Percentiles rank a stretch among this genome's conserved stretches.
phyloP scores from a whole-genome alignment of 2,888 invertebrate species.

The Sesamia inferens region DNA sequence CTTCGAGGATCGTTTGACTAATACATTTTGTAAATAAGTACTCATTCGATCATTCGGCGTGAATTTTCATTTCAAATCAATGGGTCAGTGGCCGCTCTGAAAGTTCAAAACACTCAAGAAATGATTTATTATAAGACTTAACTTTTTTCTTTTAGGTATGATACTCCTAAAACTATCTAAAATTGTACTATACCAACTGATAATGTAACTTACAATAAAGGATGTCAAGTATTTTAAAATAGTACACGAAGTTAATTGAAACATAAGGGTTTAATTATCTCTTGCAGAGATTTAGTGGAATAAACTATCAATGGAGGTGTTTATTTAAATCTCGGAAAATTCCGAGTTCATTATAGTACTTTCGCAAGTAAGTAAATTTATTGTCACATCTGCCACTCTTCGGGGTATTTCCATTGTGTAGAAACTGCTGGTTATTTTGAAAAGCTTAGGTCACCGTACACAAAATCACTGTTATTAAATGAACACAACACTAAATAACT shows the following conservation, averaged over 20 bases:
- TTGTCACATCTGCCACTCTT: constrained; percentile 20
- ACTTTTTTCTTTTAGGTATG: constrained; percentile 31
- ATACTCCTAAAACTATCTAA: not conserved
- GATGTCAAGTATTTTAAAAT: constrained; percentile 3
- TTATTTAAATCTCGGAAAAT: constrained; percentile 50
- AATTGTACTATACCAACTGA: constrained; percentile 1
- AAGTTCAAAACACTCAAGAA: constrained; percentile 43
- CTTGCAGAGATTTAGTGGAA: constrained; percentile 16
- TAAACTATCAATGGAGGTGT: constrained; percentile 21
- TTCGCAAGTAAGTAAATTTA: constrained; percentile 46
- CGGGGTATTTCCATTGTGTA: constrained; percentile 39
- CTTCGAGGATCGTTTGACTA: constrained; percentile 32
- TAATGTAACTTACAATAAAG: not conserved
- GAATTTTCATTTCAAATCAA: constrained; percentile 32
- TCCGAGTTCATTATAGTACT: constrained; percentile 48
- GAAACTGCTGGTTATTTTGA: constrained; percentile 26
- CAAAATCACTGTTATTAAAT: constrained; percentile 24
- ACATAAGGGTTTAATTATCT: constrained; percentile 17
- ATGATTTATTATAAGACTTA: constrained; percentile 19
- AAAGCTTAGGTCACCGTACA: constrained; percentile 41
- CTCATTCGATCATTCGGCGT: constrained; percentile 10
- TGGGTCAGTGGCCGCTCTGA: constrained; percentile 38
- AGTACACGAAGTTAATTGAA: not conserved
- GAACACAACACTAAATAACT: constrained; percentile 39
- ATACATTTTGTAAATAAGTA: constrained; percentile 35